Evolutionary conservation across 2,797 vertebrate genomes (phyloP).

Genomic region (Graptemys geographica): DNA sequence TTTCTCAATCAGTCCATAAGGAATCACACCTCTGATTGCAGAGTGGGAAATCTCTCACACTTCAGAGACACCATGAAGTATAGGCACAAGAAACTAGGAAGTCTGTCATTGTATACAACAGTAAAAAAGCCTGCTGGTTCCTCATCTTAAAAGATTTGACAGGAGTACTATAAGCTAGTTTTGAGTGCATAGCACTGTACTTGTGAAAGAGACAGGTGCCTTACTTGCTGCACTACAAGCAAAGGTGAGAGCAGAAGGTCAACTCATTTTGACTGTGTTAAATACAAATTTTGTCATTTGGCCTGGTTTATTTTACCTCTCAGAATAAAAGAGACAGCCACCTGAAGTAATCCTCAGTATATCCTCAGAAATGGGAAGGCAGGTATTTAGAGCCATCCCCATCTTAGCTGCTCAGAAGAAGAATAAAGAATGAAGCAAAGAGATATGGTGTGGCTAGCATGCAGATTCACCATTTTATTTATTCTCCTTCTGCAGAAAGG

Average conservation of each 20-base stretch:
- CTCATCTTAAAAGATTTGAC: not conserved
- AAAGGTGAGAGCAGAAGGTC: not conserved
- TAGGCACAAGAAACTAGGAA: not conserved
- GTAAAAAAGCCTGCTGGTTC: no score
- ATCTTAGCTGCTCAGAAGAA: constrained; percentile 16
- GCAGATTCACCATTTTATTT: not conserved
- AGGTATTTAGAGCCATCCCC: not conserved
- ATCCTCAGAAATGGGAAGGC: not conserved
- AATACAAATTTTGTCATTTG: constrained; percentile 23
- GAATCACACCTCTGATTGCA: not conserved
- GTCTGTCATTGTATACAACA: not conserved
- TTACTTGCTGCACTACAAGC: constrained; percentile 4
- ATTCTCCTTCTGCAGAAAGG: not conserved
- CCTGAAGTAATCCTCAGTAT: not conserved
- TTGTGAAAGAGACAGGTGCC: not conserved
- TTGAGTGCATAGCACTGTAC: not conserved
- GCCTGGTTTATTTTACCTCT: constrained; percentile 25
- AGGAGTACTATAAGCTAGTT: not conserved
- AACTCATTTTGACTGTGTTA: constrained; percentile 33
- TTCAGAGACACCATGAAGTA: not conserved
- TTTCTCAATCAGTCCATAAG: not conserved
- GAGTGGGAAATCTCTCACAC: not conserved
- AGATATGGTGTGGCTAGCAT: not conserved
- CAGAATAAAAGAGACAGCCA: not conserved
- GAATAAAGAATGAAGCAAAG: constrained; percentile 8